A percentile compares a stretch with the other conserved stretches of the same genome.
phyloP scores from a whole-genome alignment of 2,797 vertebrate species.

The Pteronotus mesoamericanus region DNA sequence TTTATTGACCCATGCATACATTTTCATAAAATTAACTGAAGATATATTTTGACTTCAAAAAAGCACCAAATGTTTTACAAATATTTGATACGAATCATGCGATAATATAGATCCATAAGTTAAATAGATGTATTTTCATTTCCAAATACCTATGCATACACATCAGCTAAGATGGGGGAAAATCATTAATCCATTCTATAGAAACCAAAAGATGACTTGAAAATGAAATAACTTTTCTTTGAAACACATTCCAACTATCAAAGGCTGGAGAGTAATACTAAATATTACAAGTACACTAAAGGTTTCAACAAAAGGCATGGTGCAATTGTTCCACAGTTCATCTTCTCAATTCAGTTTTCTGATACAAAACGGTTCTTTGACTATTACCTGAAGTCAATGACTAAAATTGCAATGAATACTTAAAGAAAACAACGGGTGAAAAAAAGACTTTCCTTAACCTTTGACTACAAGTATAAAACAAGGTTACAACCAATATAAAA shows the following conservation, averaged over 20 bases:
- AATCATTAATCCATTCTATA: conserved; percentile 13
- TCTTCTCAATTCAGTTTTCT: conserved; percentile 25
- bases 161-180: neutral
- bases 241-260: neutral
- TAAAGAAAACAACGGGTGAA: neutral
- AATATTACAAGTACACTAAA: neutral
- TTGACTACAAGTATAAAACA: neutral
- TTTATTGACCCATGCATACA: neutral
- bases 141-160: conserved; percentile 50
- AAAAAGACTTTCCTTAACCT: conserved; percentile 15
- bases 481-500: conserved; percentile 24
- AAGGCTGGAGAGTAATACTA: conserved; percentile 32
- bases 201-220: conserved; percentile 3
- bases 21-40: conserved; percentile 20
- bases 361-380: conserved; percentile 71
- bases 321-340: neutral
- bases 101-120: neutral
- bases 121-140: conserved; percentile 37
- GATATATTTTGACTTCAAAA: conserved; percentile 23
- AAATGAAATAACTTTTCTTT: conserved; percentile 40
- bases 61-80: conserved; percentile 38
- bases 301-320: conserved; percentile 59
- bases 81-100: neutral
- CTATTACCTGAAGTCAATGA: neutral
- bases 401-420: conserved; percentile 18